Base-by-base conservation (phyloP, 1,140 invertebrate species). In the Scaptodrosophila lebanonensis region DNA sequence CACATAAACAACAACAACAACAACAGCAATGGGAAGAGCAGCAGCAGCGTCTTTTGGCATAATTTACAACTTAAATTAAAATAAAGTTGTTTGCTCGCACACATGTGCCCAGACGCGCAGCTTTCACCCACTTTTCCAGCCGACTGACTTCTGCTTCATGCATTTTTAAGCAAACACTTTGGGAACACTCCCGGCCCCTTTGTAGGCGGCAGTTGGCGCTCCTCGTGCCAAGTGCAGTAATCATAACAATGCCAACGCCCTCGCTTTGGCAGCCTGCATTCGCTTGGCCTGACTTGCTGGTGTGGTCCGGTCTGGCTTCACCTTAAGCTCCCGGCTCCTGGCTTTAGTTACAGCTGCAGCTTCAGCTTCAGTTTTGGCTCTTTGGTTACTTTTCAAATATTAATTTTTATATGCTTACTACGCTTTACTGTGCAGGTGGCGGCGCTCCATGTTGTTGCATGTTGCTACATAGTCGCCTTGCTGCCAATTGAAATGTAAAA, bases 401-500 rank as follows among this genome's bases (percentile, higher is more conserved):
- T 79, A 82, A 79, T 79, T 73, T 79, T 82, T 73, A 73, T 79
- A 62, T 73, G 68, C 65, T 73, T 73, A 65, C 56, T 44, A 13
- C 17, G 43, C 16, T 25, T 25, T 4, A 3, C 22, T 22, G 60
- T 40, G 20, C 48, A 39, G 64, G 50, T 40, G 48, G 49, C 38
- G 17, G 25, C 12, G 29, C 44, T 30, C 25, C 22, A 40, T 32
- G 36, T 38, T 29, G 25, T 32, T n/a, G 39, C n/a, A 11, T 38
- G 11, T 36, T 42, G 35, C 13, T 44, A n/a, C n/a, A n/a, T n/a
- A n/a, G n/a, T n/a, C 27, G 30, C 39, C 47, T 48, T 48, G 42
- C 54, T 43, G 75, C 48, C 82, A 79, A 79, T 79, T 79, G 73
- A 79, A 79, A 79, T 82, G 73, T 69, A 71, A 77, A 77, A 79